Evolutionary conservation across 2,888 invertebrate species (phyloP).

Genomic region (Cartodere bifasciata): DNA sequence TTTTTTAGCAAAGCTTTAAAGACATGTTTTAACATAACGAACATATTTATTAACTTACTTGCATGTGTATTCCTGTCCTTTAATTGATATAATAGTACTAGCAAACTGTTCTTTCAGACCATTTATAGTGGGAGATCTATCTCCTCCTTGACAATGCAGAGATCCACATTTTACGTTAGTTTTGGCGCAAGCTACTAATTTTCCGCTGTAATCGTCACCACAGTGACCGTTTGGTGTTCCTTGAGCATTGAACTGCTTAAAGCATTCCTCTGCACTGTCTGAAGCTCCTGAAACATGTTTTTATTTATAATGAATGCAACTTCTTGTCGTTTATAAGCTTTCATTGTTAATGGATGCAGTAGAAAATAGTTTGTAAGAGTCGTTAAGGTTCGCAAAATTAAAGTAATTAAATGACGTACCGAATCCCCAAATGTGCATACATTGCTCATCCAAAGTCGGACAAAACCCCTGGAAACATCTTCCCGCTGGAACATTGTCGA

Average conservation of each 20-base stretch:
- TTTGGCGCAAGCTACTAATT: slow-evolving; percentile 71
- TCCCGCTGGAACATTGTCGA: slow-evolving; percentile 52
- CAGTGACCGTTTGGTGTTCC: slow-evolving; percentile 94
- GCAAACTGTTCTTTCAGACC: slow-evolving; percentile 76
- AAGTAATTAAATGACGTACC: slow-evolving; percentile 31
- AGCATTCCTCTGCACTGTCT: too few species aligned
- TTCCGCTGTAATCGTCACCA: slow-evolving; percentile 58
- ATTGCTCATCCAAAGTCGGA: slow-evolving; percentile 78
- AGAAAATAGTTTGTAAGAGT: too few species aligned
- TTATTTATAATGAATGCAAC: too few species aligned
- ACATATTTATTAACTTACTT: slow-evolving; percentile 59
- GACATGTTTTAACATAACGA: too few species aligned
- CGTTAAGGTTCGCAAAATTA: too few species aligned
- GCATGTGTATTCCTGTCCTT: slow-evolving; percentile 87
- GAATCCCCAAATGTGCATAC: slow-evolving; percentile 87
- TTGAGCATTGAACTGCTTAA: slow-evolving; percentile 89
- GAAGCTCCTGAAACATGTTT: too few species aligned
- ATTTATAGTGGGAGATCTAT: slow-evolving; percentile 63
- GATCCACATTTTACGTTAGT: slow-evolving; percentile 84
- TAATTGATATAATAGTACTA: slow-evolving; percentile 78
- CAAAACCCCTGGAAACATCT: slow-evolving; percentile 89
- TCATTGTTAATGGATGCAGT: too few species aligned
- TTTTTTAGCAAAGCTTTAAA: not conserved
- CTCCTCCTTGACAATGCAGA: slow-evolving; percentile 85
- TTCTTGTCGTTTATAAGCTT: too few species aligned